These are phyloP conservation scores for Drosophila ficusphila DNA, from an alignment of 1,140 invertebrate species.

Conservation along the genomic window DNA sequence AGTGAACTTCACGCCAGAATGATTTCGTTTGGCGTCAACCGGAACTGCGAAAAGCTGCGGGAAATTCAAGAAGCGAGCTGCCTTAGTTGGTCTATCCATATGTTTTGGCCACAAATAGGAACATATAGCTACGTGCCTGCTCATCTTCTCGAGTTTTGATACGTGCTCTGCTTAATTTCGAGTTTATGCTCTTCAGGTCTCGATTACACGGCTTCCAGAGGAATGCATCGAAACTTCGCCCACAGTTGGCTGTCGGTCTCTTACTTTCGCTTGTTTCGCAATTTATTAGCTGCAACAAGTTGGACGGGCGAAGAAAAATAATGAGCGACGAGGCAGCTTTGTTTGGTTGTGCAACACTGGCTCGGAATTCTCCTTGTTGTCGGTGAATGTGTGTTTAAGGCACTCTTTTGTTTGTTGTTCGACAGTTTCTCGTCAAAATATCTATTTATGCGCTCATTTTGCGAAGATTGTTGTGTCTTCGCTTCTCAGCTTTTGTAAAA, in stretches of 20 bases:
- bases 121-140: constrained; percentile 22
- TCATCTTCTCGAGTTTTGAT: constrained; percentile 55
- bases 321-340: constrained; percentile 3
- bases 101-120: constrained; percentile 6
- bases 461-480: no score
- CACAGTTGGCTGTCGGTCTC: constrained; percentile 4
- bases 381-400: background rate
- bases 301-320: constrained; percentile 17
- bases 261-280: constrained; percentile 30
- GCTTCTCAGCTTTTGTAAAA: no score
- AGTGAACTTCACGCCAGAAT: constrained; percentile 67
- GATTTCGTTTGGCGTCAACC: constrained; percentile 67
- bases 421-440: background rate
- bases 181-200: constrained; percentile 55
- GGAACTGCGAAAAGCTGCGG: constrained; percentile 49
- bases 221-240: constrained; percentile 43
- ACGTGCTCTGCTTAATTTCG: constrained; percentile 73
- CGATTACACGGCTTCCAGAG: constrained; percentile 55
- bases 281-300: constrained; percentile 67
- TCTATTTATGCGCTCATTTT: background rate
- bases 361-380: constrained; percentile 6
- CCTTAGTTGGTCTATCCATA: constrained; percentile 35
- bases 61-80: constrained; percentile 16
- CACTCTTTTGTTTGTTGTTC: background rate
- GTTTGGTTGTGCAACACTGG: constrained; percentile 46